These are phyloP conservation scores for Scaeva pyrastri DNA, from an alignment of 2,888 invertebrate species.

Conservation along the genomic window DNA sequence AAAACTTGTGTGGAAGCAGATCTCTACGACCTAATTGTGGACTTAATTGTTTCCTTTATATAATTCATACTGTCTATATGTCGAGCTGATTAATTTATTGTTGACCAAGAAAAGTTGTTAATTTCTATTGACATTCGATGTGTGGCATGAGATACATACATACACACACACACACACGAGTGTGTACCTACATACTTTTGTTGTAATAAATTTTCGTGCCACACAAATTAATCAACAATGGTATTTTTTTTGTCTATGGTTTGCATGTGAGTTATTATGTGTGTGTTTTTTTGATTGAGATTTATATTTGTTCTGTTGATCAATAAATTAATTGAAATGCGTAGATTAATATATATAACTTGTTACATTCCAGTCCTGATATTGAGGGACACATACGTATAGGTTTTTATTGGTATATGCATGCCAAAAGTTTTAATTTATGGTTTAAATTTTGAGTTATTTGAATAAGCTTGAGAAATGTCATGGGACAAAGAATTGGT, in stretches of 20 bases:
- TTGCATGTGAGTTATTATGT: conserved; percentile 34
- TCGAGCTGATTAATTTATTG: conserved; percentile 71
- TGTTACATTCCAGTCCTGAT: too few species aligned
- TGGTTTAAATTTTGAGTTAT: too few species aligned
- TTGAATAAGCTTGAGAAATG: too few species aligned
- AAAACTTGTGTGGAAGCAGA: neutral
- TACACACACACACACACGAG: too few species aligned
- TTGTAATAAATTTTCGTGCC: conserved; percentile 72
- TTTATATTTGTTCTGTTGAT: neutral
- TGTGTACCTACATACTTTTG: conserved; percentile 42
- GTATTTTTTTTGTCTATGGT: conserved; percentile 30
- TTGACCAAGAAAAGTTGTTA: conserved; percentile 72
- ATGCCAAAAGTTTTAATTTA: too few species aligned
- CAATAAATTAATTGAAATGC: conserved; percentile 30
- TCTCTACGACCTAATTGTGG: neutral
- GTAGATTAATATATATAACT: too few species aligned
- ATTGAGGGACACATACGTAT: too few species aligned
- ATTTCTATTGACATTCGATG: conserved; percentile 74
- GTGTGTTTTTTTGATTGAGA: conserved; percentile 14
- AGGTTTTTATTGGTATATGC: too few species aligned
- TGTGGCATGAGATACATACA: conserved; percentile 17
- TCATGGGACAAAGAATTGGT: too few species aligned
- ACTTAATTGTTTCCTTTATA: conserved; percentile 11
- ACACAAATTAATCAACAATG: conserved; percentile 75
- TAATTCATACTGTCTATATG: conserved; percentile 8